These are phyloP conservation scores for Aldrovandia affinis DNA, from an alignment of 2,797 vertebrate species.

Conservation along the genomic window DNA sequence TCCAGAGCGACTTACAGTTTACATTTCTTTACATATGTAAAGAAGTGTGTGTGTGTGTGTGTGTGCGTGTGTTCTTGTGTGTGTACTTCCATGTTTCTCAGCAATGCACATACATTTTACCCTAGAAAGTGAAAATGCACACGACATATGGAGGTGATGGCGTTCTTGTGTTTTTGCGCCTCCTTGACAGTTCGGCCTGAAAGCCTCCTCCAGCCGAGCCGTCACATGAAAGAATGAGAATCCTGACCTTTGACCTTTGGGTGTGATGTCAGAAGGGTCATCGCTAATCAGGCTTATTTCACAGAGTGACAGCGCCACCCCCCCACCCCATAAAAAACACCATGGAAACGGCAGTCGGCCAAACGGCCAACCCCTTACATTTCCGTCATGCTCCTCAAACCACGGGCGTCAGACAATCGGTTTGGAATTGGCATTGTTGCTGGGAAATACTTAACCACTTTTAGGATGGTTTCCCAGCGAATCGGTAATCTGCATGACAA, in stretches of 20 bases:
- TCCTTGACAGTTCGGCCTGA: neutral
- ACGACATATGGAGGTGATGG: no score
- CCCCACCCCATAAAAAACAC: neutral
- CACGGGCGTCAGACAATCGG: neutral
- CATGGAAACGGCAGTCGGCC: constrained; percentile 16
- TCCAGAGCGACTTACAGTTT: no score
- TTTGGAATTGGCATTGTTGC: neutral
- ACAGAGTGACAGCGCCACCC: neutral
- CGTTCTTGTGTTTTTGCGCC: neutral
- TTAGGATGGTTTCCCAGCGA: constrained; percentile 11
- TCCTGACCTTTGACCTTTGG: neutral
- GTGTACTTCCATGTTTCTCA: constrained; percentile 21
- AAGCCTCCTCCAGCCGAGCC: neutral
- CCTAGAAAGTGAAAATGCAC: neutral
- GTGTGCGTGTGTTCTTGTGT: no score
- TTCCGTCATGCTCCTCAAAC: constrained; percentile 2
- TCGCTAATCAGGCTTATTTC: neutral
- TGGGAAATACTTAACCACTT: constrained; percentile 10
- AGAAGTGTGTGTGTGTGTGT: no score
- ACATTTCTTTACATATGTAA: no score
- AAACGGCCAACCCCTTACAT: neutral
- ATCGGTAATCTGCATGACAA: constrained; percentile 16
- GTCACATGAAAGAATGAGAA: neutral
- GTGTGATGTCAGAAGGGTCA: neutral
- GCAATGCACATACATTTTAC: neutral